These are phyloP conservation scores for Pangasius larnaudii DNA, from an alignment of 2,797 vertebrate genomes.

Conservation along the genomic window DNA sequence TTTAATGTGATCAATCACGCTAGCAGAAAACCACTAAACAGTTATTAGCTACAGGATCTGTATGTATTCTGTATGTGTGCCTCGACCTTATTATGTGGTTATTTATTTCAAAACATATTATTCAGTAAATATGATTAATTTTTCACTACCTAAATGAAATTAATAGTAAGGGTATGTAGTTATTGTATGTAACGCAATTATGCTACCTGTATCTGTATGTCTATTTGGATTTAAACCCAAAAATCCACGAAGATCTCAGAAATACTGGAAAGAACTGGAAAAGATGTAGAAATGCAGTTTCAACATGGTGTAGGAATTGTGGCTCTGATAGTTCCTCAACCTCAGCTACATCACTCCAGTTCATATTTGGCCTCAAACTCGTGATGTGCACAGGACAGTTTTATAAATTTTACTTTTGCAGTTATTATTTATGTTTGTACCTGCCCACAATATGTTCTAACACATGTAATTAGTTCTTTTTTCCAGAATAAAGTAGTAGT, in stretches of 20 bases:
- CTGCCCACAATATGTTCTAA: too few species aligned
- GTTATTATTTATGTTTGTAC: too few species aligned
- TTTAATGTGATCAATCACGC: conserved; percentile 13
- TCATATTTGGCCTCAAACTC: background rate
- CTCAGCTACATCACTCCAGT: background rate
- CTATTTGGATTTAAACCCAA: background rate
- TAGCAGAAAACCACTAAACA: conserved; percentile 1
- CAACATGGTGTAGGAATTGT: too few species aligned
- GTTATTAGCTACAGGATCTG: background rate
- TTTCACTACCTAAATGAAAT: background rate
- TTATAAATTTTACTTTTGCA: too few species aligned
- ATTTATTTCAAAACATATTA: background rate
- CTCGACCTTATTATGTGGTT: background rate
- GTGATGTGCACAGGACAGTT: too few species aligned
- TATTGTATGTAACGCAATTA: background rate
- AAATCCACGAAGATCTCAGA: too few species aligned
- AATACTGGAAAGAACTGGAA: too few species aligned
- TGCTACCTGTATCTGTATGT: background rate
- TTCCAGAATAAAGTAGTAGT: background rate
- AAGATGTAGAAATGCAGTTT: too few species aligned
- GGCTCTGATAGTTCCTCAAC: background rate
- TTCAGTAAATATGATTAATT: background rate
- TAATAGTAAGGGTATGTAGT: background rate
- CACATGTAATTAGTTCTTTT: background rate
- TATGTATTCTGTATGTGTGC: background rate